A percentile compares a stretch with the other conserved stretches of the same genome.
phyloP scores from a whole-genome alignment of 2,113 vertebrate genomes.

The Neogobius melanostomus region DNA sequence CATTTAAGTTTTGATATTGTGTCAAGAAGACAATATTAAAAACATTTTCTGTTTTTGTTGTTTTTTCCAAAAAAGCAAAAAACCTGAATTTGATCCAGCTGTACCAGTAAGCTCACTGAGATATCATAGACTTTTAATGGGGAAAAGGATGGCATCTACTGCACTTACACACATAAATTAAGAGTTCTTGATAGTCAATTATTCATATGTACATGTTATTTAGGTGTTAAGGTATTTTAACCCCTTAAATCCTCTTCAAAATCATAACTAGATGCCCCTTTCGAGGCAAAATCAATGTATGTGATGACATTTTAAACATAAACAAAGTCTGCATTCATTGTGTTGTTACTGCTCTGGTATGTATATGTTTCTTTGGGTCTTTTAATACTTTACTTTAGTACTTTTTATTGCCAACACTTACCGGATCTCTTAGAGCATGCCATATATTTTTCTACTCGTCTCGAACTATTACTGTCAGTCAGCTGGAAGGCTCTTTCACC shows the following conservation, averaged over 20 bases:
- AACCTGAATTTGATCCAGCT: no score
- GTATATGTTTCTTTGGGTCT: not conserved
- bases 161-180: no score
- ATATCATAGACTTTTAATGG: no score
- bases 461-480: not conserved
- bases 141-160: no score
- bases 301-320: not conserved
- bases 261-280: not conserved
- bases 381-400: not conserved
- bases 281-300: not conserved
- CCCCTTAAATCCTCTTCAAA: no score
- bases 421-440: not conserved
- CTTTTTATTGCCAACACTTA: not conserved
- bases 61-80: no score
- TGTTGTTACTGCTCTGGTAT: not conserved
- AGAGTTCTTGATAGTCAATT: no score
- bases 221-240: no score
- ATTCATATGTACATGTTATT: no score
- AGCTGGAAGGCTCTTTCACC: slow-evolving; percentile 1
- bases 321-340: not conserved
- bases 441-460: not conserved
- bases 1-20: not conserved
- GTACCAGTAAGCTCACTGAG: no score
- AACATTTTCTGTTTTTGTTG: no score
- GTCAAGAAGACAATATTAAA: no score